Evolutionary conservation across 2,888 invertebrate genomes (phyloP), one percentile per base, ranked within the genome.

Genomic region (Hyalella azteca): DNA sequence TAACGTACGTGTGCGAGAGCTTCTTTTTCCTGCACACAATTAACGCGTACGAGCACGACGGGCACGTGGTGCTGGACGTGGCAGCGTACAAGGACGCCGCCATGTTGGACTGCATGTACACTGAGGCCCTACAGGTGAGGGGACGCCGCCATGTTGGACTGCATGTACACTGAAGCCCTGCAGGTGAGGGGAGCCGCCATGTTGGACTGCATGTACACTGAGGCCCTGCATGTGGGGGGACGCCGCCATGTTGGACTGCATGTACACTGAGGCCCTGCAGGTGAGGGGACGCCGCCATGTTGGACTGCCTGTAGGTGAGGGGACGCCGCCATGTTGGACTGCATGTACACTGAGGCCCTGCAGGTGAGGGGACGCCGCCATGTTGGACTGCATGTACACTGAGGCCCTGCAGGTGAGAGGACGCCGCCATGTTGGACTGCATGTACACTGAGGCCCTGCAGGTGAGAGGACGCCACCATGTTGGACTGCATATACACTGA

Each of bases 11-110:
- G 29, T 80, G 93, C 0, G 92, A 93, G 78, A 89, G 93, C 0
- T 92, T 96, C 85, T 95, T 95, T 88, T 95, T 92, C 86, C 89
- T 96, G 1, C 96, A 96, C 87, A 93, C 95, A 60, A 94, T 95
- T 85, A 96, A 97, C 88, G 92, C 93, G 81, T 97, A 92, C 87
- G 96, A 95, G 86, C 90, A 91, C 73, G 87, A 88, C 19, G 90
- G 91, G 78, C 90, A 90, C 82, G 88, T 96, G 15, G 89, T 95
- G 0, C 88, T 95, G 0, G 96, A 96, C 86, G 91, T 96, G 78
- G 95, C 95, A 87, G 91, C 93, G 77, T 96, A 95, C 86, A 92
- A 92, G 85, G 93, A 95, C 87, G 92, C 95, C 0, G 91, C 92
- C 83, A 93, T 95, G 90, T 88, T 96, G 41, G 92, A 95, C 86